Evolutionary conservation across 2,888 invertebrate genomes (phyloP), one percentile per base, ranked within the genome.

Genomic region (Norana najaformis): DNA sequence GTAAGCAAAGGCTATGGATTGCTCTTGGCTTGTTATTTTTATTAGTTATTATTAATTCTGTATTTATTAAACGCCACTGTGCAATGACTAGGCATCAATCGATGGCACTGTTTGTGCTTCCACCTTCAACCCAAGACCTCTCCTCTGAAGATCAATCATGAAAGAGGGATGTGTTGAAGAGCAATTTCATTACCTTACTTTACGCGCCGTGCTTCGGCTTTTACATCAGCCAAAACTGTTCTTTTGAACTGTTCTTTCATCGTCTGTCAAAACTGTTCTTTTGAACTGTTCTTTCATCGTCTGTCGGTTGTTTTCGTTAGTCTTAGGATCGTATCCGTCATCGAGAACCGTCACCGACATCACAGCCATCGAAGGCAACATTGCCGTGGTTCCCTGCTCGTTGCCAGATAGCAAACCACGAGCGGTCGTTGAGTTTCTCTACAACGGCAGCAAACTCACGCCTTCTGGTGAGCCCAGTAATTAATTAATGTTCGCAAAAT

Each of bases 361-460:
- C 83, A 83, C 83, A 23, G 39, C 83, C n/a, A 37, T 89, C 83
- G 85, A 83, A 83, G 89, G 85, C 6, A 89, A 83, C 41, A 39
- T 89, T 35, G 89, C 83, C 20, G 89, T 89, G 38, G 36, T 89
- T 30, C 89, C 89, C n/a, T 89, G 89, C 89, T 23, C 89, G n/a
- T 83, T 83, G 38, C 89, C 89, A 38, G 83, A 37, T 23, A 83
- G 83, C 83, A 36, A 37, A 37, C 89, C 89, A 5, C n/a, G 83
- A 16, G 89, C 89, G 23, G 83, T 89, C 8, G 83, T 83, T 16
- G 89, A 89, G 41, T 89, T 89, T 89, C 83, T 83, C 20, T 82
- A 18, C 83, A 89, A 89, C 41, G 85, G 89, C 30, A 89, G 82
- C 85, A 82, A 39, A 39, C 69, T 89, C 8, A 37, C 83, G 16